phyloP scores from a whole-genome alignment of 1,140 invertebrate species.

The Ceratoteleas bidentatus region DNA sequence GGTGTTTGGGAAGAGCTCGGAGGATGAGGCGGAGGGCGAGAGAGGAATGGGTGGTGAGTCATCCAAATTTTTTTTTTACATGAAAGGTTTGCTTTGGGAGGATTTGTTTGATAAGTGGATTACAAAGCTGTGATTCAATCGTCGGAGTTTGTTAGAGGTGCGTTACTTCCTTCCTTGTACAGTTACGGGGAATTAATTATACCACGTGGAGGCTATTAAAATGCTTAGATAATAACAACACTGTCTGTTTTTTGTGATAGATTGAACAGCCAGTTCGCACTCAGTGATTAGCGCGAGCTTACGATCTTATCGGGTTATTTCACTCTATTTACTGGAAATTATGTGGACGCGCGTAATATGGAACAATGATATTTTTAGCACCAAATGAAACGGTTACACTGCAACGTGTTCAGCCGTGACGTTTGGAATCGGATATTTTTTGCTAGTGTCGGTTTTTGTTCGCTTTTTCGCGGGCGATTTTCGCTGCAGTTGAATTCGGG shows the following conservation, averaged over 20 bases:
- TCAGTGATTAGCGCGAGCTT: neutral
- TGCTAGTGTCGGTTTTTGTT: too few relatives aligned
- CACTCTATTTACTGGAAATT: constrained; percentile 3
- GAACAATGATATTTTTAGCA: neutral
- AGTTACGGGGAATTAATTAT: constrained; percentile 4
- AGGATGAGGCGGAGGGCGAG: neutral
- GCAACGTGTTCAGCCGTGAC: too few relatives aligned
- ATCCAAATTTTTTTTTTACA: too few relatives aligned
- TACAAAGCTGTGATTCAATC: too few relatives aligned
- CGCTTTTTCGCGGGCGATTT: too few relatives aligned
- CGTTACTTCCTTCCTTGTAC: neutral
- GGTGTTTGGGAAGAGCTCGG: neutral
- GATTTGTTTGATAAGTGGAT: too few relatives aligned
- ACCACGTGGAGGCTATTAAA: neutral
- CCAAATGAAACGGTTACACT: neutral
- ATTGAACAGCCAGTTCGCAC: neutral
- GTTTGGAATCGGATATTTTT: too few relatives aligned
- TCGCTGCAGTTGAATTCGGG: too few relatives aligned
- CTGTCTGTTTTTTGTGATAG: neutral
- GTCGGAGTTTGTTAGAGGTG: too few relatives aligned
- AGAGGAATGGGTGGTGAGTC: neutral
- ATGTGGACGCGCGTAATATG: neutral
- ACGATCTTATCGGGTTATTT: neutral
- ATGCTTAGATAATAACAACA: neutral
- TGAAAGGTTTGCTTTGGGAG: too few relatives aligned